Evolutionary conservation across 2,113 vertebrate species (phyloP).

Genomic region (Dromiciops gliroides): DNA sequence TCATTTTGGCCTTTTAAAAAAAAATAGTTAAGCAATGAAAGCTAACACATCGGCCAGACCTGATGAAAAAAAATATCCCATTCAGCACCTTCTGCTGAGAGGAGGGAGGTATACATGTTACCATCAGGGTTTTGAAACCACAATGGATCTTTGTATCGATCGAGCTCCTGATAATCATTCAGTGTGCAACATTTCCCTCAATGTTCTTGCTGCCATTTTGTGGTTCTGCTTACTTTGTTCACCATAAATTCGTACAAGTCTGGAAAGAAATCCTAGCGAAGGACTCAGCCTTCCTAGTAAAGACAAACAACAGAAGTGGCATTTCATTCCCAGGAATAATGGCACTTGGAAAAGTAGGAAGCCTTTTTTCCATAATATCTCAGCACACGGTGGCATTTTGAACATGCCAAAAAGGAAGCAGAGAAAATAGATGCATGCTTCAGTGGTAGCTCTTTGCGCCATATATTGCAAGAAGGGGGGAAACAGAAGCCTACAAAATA

Average conservation of each 20-base stretch:
- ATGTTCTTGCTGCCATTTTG: not conserved
- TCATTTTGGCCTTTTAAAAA: not conserved
- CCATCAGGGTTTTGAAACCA: not conserved
- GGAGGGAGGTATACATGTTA: not conserved
- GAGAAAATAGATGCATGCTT: not conserved
- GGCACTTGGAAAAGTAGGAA: not conserved
- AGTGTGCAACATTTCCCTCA: not conserved
- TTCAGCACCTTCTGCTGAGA: not conserved
- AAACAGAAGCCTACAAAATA: not conserved
- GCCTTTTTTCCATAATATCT: not conserved
- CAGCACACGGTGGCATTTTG: not conserved
- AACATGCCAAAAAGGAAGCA: not conserved
- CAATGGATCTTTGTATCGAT: not conserved
- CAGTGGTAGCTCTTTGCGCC: not conserved
- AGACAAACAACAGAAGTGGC: not conserved
- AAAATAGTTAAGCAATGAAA: not conserved
- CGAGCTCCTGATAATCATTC: not conserved
- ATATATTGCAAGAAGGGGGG: not conserved
- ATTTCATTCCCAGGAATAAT: not conserved
- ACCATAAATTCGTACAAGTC: not conserved
- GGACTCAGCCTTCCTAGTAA: not conserved
- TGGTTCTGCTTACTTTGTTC: not conserved
- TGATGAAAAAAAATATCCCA: not conserved
- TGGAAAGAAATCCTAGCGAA: not conserved
- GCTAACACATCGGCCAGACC: not conserved